Base-by-base conservation (phyloP, 1,140 invertebrate genomes). In the Nixonia krombeini region DNA sequence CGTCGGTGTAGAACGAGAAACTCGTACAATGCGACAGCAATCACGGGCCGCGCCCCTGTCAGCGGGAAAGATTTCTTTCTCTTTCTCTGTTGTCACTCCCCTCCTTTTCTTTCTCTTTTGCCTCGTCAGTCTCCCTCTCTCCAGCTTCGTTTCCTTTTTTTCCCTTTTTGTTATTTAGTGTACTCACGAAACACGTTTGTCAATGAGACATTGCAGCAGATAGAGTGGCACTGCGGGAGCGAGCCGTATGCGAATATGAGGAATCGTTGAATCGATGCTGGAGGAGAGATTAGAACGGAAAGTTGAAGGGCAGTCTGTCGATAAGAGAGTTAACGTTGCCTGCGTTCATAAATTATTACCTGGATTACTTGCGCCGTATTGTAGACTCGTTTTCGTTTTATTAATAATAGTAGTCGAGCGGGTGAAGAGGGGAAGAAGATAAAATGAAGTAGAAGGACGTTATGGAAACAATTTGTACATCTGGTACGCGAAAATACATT, bases 11-110 rank as follows among this genome's bases (percentile, higher is more conserved):
- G 68, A 64, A 79, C 74, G 69, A 73, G 73, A 64, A 68, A 56
- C 58, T 61, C 49, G 49, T 47, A 84, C 82, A 84, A 84, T 84
- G 78, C 82, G 76, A 82, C 81, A 82, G 82, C 81, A 84, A 84
- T 85, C 82, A 82, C 62, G 65, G 79, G 75, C 78, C 80, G 81
- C 81, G 79, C 79, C 82, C 82, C 73, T 82, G 77, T 73, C 82
- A 82, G 78, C 83, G 59, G 79, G 81, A 73, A 73, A 73, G 66
- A 65, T 63, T 72, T 70, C 41, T 71, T 65, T 66, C 67, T 45
- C 57, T 63, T 63, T 59, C 57, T 52, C 10, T 46, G 10, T 38
- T 46, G 25, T 23, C 26, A 47, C 42, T 55, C 13, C 28, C 55
- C 23, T 50, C 41, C 40, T 66, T 71, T 55, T 66, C 62, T 65